Evolutionary conservation across 1,140 invertebrate species (phyloP), one percentile per base, ranked within the genome.

Genomic region (Euura saliciscinereae): DNA sequence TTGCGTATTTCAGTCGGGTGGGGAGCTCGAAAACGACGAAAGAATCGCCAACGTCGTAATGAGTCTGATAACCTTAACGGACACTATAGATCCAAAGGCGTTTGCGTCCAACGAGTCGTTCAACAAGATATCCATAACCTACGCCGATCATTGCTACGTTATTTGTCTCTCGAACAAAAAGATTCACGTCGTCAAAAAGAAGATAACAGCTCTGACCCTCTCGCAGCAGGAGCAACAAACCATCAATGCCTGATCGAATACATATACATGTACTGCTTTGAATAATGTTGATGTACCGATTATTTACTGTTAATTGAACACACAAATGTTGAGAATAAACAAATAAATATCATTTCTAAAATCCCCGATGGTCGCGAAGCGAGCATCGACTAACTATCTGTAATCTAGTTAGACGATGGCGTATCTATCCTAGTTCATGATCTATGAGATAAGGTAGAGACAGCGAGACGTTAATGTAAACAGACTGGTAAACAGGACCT

Each of bases 21-120:
- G 96, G 4, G 94, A 96, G 75, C 84, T 97, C 13, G 94, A 96
- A 84, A 97, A 97, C 86, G 93, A 95, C 85, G 95, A 96, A 85
- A 89, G 88, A 76, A 89, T 93, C 72, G 95, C 95, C 2, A 92
- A 91, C 75, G 91, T 94, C 71, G 90, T 96, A 69, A 91, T 90
- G 73, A 88, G 86, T 66, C 83, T 90, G 45, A 79, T 91, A 1
- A 88, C 85, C 45, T 69, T 91, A 51, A 86, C 88, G 0, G 87
- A 88, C 69, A 88, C 87, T 70, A 82, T 94, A 69, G 93, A 94
- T 86, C 87, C 90, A 10, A 85, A 90, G 69, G 91, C 91, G 13
- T 92, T 92, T 82, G 85, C 89, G 3, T 80, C 88, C 10, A 90
- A 92, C 76, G 93, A 93, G 79, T 86, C 88, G 68, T 95, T 94